phyloP scores from a whole-genome alignment of 2,888 invertebrate genomes.

The Coleophora flavipennella region DNA sequence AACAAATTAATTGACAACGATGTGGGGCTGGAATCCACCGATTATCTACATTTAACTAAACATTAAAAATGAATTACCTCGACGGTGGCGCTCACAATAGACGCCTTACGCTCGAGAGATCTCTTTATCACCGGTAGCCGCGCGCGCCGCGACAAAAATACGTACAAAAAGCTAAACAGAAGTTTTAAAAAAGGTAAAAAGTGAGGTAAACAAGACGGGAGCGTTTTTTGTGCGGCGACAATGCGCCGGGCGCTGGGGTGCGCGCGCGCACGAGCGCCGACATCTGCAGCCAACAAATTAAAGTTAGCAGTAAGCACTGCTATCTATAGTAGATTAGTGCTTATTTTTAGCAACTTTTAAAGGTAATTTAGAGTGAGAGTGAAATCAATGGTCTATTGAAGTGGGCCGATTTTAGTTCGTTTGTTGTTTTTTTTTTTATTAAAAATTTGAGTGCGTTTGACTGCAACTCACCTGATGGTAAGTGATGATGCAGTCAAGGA shows the following conservation, averaged over 20 bases:
- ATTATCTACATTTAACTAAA: constrained; percentile 56
- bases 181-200: constrained; percentile 65
- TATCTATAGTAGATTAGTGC: neutral
- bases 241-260: constrained; percentile 56
- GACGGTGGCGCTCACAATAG: constrained; percentile 48
- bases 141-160: constrained; percentile 61
- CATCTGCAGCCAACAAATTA: constrained; percentile 38
- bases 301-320: neutral
- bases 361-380: neutral
- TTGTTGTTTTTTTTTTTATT: too few species aligned
- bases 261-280: constrained; percentile 44
- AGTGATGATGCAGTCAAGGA: too few species aligned
- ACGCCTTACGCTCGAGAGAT: constrained; percentile 50
- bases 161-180: constrained; percentile 55
- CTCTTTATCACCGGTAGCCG: constrained; percentile 50
- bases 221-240: constrained; percentile 53
- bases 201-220: constrained; percentile 68
- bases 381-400: too few species aligned
- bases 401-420: too few species aligned
- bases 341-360: neutral
- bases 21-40: constrained; percentile 32
- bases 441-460: too few species aligned
- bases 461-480: too few species aligned
- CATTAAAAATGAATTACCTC: constrained; percentile 62
- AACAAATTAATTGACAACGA: constrained; percentile 30